Evolutionary conservation across 2,888 invertebrate species (phyloP), one percentile per base, ranked within the genome.

Genomic region (Cephus nigrinus): DNA sequence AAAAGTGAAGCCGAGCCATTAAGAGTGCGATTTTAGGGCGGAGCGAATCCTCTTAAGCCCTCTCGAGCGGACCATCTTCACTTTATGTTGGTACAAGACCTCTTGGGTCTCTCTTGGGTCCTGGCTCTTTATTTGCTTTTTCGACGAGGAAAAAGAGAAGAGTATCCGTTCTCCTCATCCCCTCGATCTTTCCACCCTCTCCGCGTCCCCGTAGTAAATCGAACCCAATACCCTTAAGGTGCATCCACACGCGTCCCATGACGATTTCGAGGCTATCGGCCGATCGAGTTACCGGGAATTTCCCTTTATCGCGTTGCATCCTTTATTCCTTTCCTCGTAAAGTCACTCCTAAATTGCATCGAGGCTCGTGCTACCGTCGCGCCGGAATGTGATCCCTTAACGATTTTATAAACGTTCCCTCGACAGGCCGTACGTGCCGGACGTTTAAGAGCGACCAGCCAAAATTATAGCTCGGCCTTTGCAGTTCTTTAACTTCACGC

Each of bases 231-330:
- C 40, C 15, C 40, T 40, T 40, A 40, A 40, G 40, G 40, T 40
- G 78, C 69, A 78, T 80, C 81, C 80, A 83, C 83, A 83, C 83
- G 81, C 80, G 78, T 84, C 82, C 82, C 80, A 76, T 80, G 78
- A 82, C 79, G 82, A 84, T 87, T 86, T 86, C 85, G 84, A 30
- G 80, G 74, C 82, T 77, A 84, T 84, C 80, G 30, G 84, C 86
- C 84, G 40, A 86, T 85, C 83, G 85, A 84, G 84, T 83, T 81
- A 82, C 76, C 81, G 80, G 78, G 83, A 80, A 84, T 83, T 69
- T 30, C n/a, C 31, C 69, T 30, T 12, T 15, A 30, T 30, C 31
- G 30, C 69, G 12, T 75, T 30, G 23, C 74, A 34, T 68, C 77
- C 33, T 75, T 79, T 80, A 72, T 75, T 75, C 76, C 69, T 68